Evolutionary conservation across 2,113 vertebrate genomes (phyloP), one percentile per base, ranked within the genome.

Genomic region (Chloropsis cyanopogon): DNA sequence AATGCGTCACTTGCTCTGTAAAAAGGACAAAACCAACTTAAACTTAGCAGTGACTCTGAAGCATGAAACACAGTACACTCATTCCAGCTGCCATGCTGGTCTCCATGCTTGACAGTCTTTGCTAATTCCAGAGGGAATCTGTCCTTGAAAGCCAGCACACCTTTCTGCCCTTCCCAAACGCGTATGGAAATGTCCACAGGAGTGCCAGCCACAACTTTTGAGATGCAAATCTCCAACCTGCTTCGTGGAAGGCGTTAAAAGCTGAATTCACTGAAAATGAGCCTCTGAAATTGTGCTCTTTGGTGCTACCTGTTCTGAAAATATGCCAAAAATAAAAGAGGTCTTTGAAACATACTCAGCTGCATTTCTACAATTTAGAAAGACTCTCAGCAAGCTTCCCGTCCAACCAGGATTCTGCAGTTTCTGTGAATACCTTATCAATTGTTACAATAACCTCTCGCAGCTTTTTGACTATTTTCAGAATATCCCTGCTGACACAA

Each of bases 1-100:
- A 26, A 50, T 56, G 53, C 0, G 0, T 64, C 22, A 2, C 4
- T 53, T 70, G 42, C 54, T 29, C 75, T 42, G 11, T 44, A 31
- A 50, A 13, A 50, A 1, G 23, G 41, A 61, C n/a, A 37, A 71
- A 63, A 35, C 57, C 59, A 19, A 7, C 31, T 63, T 10, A 14
- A 57, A 41, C 22, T 29, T 23, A 54, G 68, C 54, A 73, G 49
- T 50, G 79, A 22, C 56, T 54, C 66, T 39, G 54, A 63, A 52
- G 57, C 56, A 33, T 0, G 24, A 47, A 87, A 26, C 60, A 29
- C 35, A 25, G 41, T 0, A 4, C 37, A 28, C 3, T 2, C 29
- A 22, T 65, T 50, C 41, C 66, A 31, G 66, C 39, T 80, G 87
- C 42, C 16, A 0, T 31, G 78, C 81, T 69, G 26, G 13, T 66